These are phyloP conservation scores for Pheucticus melanocephalus DNA, from an alignment of 2,113 vertebrate genomes.

Conservation along the genomic window DNA sequence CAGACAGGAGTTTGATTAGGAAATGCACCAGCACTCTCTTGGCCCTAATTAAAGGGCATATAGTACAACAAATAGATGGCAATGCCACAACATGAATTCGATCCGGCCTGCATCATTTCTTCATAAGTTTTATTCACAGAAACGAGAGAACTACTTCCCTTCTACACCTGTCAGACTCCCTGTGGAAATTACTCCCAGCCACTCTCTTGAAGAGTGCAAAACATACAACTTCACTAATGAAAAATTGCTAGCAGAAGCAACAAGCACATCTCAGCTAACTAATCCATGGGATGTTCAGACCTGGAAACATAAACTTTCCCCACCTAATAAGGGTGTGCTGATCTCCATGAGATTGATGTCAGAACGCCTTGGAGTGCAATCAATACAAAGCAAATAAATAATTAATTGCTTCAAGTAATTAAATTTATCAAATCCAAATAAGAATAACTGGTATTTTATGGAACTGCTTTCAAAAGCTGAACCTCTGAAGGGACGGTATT, in stretches of 20 bases:
- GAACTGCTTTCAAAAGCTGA: conserved; percentile 41
- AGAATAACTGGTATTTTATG: conserved; percentile 70
- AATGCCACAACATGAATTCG: background rate
- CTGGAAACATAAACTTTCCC: conserved; percentile 53
- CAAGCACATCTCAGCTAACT: conserved; percentile 41
- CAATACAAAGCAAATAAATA: conserved; percentile 71
- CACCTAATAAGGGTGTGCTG: conserved; percentile 45
- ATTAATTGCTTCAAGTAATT: conserved; percentile 73
- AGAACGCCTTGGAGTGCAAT: conserved; percentile 46
- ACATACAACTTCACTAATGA: background rate
- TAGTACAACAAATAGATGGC: background rate
- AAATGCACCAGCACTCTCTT: conserved; percentile 27
- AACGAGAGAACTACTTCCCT: background rate
- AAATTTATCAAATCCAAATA: conserved; percentile 72
- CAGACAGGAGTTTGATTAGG: background rate
- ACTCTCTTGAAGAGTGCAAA: background rate
- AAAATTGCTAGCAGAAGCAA: conserved; percentile 45
- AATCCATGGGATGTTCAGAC: conserved; percentile 35
- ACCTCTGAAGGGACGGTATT: conserved; percentile 57
- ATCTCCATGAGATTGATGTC: conserved; percentile 45
- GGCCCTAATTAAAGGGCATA: conserved; percentile 35
- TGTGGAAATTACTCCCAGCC: background rate
- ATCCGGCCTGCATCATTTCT: background rate
- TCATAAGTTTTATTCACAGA: conserved; percentile 19
- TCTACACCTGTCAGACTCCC: background rate